A percentile compares a stretch with the other conserved stretches of the same genome.
Conservation (phyloP, 2,888 invertebrate species). For the Agonopterix heracliana region DNA sequence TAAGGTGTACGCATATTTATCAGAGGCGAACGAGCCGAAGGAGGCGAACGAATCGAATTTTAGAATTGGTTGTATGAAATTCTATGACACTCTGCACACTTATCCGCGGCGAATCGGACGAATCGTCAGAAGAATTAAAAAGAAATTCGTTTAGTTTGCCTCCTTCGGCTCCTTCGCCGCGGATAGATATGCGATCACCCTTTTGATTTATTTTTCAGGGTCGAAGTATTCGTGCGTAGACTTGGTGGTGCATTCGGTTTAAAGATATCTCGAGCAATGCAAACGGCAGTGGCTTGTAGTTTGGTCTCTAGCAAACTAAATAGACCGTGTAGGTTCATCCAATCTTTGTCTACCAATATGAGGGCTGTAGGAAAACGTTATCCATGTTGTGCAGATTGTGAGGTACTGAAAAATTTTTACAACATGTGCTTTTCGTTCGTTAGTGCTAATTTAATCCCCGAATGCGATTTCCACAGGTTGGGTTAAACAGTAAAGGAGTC, state of each 20-base stretch:
- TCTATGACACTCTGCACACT: too few species aligned
- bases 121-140: too few species aligned
- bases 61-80: too few species aligned
- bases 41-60: too few species aligned
- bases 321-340: conserved; percentile 78
- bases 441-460: too few species aligned
- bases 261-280: conserved; percentile 79
- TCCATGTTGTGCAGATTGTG: conserved; percentile 66
- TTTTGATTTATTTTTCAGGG: conserved; percentile 52
- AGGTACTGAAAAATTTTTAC: conserved; percentile 27
- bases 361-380: conserved; percentile 72
- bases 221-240: conserved; percentile 75
- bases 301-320: conserved; percentile 77
- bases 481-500: conserved; percentile 51
- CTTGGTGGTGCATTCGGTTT: conserved; percentile 78
- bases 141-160: too few species aligned
- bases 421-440: not conserved
- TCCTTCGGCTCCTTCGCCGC: too few species aligned
- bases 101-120: too few species aligned
- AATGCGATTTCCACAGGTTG: conserved; percentile 23
- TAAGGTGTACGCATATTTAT: too few species aligned
- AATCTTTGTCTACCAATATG: conserved; percentile 80
- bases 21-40: too few species aligned
- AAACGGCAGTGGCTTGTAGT: conserved; percentile 77
- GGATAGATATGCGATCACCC: too few species aligned